Conservation (phyloP, 2,797 vertebrate species). For the Phalanger gymnotis region DNA sequence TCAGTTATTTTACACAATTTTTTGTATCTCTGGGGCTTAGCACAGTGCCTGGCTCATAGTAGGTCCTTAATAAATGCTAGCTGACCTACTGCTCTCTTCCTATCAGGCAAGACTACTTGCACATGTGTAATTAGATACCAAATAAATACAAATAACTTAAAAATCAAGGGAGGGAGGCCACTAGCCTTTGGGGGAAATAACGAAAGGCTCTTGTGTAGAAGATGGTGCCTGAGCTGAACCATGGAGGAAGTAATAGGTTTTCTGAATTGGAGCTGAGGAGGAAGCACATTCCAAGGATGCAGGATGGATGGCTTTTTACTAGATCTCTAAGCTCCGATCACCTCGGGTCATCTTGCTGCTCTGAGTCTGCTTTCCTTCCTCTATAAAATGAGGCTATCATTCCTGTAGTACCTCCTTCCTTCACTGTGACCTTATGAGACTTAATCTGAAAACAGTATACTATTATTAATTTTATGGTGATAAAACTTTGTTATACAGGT, state of each 20-base stretch:
- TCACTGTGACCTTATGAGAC: background rate
- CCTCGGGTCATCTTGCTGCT: background rate
- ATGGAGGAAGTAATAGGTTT: background rate
- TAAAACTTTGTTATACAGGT: background rate
- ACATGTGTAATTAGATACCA: background rate
- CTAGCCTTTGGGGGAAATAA: background rate
- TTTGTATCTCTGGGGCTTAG: background rate
- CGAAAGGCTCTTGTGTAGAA: background rate
- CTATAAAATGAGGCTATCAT: background rate
- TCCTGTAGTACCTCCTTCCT: background rate
- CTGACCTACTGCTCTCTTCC: background rate
- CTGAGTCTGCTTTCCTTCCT: background rate
- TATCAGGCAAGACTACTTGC: background rate
- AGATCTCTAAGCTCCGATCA: background rate
- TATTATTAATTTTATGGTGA: background rate
- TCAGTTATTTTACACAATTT: background rate
- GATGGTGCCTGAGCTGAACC: background rate
- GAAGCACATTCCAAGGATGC: background rate
- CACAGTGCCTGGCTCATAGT: background rate
- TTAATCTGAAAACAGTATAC: background rate
- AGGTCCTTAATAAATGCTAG: background rate
- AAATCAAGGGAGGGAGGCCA: background rate
- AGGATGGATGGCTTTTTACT: background rate
- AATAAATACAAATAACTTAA: background rate
- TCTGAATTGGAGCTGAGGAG: background rate